Evolutionary conservation across 2,113 vertebrate species (phyloP), one percentile per base, ranked within the genome.

Genomic region (Herpetotheres cachinnans): DNA sequence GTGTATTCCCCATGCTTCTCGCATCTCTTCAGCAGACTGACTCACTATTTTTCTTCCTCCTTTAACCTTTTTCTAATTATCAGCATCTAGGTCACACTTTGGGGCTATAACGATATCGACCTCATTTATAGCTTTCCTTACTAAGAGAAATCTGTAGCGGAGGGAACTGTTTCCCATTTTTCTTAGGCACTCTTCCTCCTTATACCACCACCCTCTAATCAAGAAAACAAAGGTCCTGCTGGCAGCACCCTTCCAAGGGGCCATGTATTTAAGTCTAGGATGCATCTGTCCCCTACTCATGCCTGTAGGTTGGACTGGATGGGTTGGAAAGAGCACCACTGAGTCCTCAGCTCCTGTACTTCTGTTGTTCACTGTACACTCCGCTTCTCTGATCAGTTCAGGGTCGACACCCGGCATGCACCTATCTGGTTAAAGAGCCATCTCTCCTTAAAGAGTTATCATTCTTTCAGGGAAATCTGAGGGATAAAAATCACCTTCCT

Each of bases 31-130:
- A 87, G 16, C 14, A 86, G 40, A 76, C 38, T 61, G 58, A 86
- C 18, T 92, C 44, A 54, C 32, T 92, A 40, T 46, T 95, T 88
- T 93, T 46, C 30, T 70, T 89, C n/a, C 16, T 81, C 2, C 25
- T 84, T 86, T 84, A 80, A 78, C 42, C 18, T 83, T 89, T 91
- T 81, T 13, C 58, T 86, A 71, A 61, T 86, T 74, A 78, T 42
- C 49, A 86, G 73, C 5, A 50, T 42, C 55, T 29, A 63, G 27
- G n/a, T 71, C 32, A 92, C 14, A 47, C 18, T 58, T 74, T 42
- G 38, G 16, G 42, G 13, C 56, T 79, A 7, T 62, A 55, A 70
- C 24, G 56, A 5, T 47, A 49, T 52, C 62, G 54, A 30, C 6
- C 19, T 77, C 50, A 62, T 82, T 83, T 92, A 62, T 18, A 46